Percentiles rank a stretch among this genome's conserved stretches.
These are phyloP conservation scores for Ectobius pallidus DNA, from an alignment of 2,888 invertebrate genomes.

Conservation along the genomic window DNA sequence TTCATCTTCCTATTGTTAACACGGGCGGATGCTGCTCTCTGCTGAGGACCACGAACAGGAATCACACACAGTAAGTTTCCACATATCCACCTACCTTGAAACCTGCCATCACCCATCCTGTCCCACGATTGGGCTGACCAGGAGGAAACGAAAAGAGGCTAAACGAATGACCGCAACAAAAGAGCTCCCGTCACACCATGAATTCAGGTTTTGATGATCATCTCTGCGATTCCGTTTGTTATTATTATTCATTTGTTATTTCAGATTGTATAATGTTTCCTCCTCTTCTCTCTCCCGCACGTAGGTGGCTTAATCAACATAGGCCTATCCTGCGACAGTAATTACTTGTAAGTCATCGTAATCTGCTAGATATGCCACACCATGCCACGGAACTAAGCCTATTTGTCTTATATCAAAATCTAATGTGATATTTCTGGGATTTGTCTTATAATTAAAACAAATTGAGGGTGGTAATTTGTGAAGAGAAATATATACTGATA, in stretches of 20 bases:
- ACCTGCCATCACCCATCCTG: constrained; percentile 32
- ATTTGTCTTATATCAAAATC: too few relatives aligned
- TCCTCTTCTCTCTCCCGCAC: not conserved
- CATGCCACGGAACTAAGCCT: too few relatives aligned
- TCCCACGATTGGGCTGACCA: constrained; percentile 29
- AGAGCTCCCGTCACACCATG: not conserved
- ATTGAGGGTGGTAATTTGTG: too few relatives aligned
- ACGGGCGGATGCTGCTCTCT: not conserved
- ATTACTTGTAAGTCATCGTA: too few relatives aligned
- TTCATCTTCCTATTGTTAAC: constrained; percentile 20
- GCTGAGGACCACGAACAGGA: constrained; percentile 6
- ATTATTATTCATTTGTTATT: not conserved
- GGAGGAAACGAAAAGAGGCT: constrained; percentile 21
- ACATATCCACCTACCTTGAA: constrained; percentile 2
- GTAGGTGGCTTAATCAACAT: too few relatives aligned
- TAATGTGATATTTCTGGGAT: too few relatives aligned
- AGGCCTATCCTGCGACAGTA: too few relatives aligned
- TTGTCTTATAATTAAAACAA: too few relatives aligned
- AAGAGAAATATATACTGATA: too few relatives aligned
- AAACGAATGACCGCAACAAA: constrained; percentile 23
- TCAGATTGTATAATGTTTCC: not conserved
- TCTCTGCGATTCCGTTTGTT: not conserved
- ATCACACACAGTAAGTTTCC: constrained; percentile 24
- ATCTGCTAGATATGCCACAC: too few relatives aligned
- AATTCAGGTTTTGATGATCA: constrained; percentile 9